Percentiles rank a stretch among this genome's conserved stretches.
Evolutionary conservation across 2,113 vertebrate species (phyloP).

Genomic region (Zosterops lateralis): DNA sequence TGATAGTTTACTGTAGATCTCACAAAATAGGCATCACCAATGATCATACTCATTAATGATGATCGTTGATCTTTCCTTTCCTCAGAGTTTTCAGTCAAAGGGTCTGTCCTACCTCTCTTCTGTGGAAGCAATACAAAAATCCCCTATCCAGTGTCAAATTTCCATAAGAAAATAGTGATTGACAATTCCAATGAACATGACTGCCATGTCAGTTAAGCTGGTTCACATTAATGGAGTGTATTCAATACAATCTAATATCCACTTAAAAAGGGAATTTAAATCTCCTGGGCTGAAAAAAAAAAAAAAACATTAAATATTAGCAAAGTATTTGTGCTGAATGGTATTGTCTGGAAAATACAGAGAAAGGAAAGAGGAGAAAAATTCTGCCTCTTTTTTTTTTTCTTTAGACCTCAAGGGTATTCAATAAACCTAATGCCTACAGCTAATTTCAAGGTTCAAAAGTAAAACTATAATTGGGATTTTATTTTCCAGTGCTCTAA

Average conservation of each 20-base stretch:
- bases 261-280: neutral
- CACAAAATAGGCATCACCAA: neutral
- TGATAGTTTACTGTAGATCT: neutral
- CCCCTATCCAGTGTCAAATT: neutral
- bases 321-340: neutral
- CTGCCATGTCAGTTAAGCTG: neutral
- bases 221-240: neutral
- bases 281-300: neutral
- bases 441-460: slow-evolving; percentile 8
- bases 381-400: neutral
- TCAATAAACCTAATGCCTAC: neutral
- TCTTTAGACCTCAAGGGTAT: neutral
- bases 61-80: neutral
- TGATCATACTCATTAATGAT: neutral
- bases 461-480: slow-evolving; percentile 11
- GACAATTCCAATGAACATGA: neutral
- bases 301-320: neutral
- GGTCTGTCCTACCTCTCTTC: neutral
- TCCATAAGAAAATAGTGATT: neutral
- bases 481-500: neutral
- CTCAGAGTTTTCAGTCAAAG: neutral
- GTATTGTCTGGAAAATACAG: neutral
- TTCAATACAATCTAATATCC: neutral
- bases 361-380: neutral
- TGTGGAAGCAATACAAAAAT: neutral